Evolutionary conservation across 2,797 vertebrate species (phyloP), one percentile per base, ranked within the genome.

Genomic region (Lutjanus argentimaculatus): DNA sequence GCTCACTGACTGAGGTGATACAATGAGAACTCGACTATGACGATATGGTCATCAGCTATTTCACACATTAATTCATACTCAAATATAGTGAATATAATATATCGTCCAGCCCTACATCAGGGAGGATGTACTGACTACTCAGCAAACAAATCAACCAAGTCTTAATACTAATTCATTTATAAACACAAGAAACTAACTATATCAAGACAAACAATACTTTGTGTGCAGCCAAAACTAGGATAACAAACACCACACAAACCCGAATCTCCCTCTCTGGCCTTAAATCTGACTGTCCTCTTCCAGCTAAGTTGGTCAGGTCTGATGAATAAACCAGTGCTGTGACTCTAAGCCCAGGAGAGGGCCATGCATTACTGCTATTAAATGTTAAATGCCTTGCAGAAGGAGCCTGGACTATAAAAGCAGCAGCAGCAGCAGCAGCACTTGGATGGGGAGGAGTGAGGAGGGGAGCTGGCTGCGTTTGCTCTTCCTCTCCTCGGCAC

Each of bases 271-370:
- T 74, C 30, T 56, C 43, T 62, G 45, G 59, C 30, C 74, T 81
- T 12, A 75, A 82, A 79, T 67, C 73, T 64, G 84, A 82, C 64
- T 77, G 22, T 84, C 85, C 51, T 81, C 71, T 82, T 90, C 63
- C 49, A 68, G 79, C 85, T 79, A 77, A 85, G 83, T 88, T 84
- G 83, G 82, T 85, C 82, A 61, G 89, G 78, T 82, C 70, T 89
- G 71, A 95, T 94, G 86, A 95, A 95, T 94, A 93, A 95, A 91
- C 92, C 86, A 95, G 88, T 78, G 88, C 77, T 75, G 80, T 80
- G 88, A 91, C 89, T 92, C 82, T 49, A 51, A 67, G 73, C 86
- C 70, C 70, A 83, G 79, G 78, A 91, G 87, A 84, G 83, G 79
- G 46, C 80, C 83, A 59, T 89, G 90, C 94, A 94, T 95, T 94